A percentile compares a stretch with the other conserved stretches of the same genome.
Conservation (phyloP, 2,797 vertebrate species). For the Malurus splendens region DNA sequence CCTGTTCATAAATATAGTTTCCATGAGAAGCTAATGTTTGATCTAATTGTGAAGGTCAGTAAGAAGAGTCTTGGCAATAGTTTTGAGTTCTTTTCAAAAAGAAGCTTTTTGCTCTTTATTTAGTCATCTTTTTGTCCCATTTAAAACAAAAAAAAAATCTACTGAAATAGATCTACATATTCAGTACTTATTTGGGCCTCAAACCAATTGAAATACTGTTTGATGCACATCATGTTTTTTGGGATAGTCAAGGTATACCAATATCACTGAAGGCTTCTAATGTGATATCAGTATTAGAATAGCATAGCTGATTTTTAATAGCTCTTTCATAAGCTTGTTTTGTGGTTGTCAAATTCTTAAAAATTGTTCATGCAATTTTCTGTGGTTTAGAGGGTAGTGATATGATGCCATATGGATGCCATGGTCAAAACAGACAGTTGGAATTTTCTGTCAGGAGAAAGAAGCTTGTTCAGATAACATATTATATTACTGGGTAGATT, state of each 20-base stretch:
- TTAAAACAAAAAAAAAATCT: background rate
- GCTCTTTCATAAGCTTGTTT: background rate
- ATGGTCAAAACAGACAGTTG: too few relatives aligned
- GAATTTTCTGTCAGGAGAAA: background rate
- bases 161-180: background rate
- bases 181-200: background rate
- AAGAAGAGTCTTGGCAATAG: background rate
- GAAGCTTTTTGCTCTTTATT: background rate
- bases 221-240: accelerated
- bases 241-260: background rate
- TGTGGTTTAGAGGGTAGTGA: background rate
- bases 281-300: background rate
- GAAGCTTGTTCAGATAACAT: background rate
- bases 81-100: background rate
- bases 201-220: background rate
- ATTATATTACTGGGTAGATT: background rate
- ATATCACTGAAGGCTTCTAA: background rate
- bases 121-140: background rate
- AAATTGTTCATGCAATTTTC: background rate
- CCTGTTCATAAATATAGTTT: background rate
- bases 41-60: background rate
- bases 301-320: background rate
- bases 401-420: background rate
- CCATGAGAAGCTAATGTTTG: background rate
- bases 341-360: background rate